Conservation (phyloP, 2,113 vertebrate species). For the Eptesicus fuscus region DNA sequence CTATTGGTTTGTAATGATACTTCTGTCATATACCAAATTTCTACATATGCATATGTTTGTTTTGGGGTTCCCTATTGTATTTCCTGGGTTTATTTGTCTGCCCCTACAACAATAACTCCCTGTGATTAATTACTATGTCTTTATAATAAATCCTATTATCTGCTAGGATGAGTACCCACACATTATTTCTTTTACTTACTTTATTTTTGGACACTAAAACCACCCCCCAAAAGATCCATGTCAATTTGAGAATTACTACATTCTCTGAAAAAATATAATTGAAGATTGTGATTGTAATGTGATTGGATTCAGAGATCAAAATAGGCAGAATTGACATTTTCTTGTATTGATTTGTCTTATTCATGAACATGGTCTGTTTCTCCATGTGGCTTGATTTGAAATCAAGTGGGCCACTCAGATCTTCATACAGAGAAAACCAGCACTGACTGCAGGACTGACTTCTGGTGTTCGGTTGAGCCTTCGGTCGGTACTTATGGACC, state of each 20-base stretch:
- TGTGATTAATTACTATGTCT: neutral
- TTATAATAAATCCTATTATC: constrained; percentile 18
- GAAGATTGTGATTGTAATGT: neutral
- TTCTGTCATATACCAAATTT: neutral
- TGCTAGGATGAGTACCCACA: neutral
- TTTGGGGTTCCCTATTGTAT: neutral
- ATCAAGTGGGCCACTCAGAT: neutral
- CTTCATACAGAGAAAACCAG: neutral
- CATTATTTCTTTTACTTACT: neutral
- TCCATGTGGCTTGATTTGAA: neutral
- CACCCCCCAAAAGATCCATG: neutral
- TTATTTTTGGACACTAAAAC: neutral
- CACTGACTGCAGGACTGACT: too few species aligned
- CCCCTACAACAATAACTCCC: neutral
- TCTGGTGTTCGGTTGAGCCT: too few species aligned
- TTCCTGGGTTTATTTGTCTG: neutral
- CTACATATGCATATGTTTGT: neutral
- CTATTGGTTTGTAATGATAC: neutral
- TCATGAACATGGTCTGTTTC: neutral
- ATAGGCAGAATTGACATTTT: neutral
- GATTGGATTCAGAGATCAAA: constrained; percentile 2
- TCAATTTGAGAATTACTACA: constrained; percentile 6
- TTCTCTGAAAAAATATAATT: neutral
- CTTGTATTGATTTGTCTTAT: neutral
- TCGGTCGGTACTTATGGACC: too few species aligned